A percentile compares a stretch with the other conserved stretches of the same genome.
These are phyloP conservation scores for Lithophane semibrunnea DNA, from an alignment of 2,888 invertebrate species.

Conservation along the genomic window DNA sequence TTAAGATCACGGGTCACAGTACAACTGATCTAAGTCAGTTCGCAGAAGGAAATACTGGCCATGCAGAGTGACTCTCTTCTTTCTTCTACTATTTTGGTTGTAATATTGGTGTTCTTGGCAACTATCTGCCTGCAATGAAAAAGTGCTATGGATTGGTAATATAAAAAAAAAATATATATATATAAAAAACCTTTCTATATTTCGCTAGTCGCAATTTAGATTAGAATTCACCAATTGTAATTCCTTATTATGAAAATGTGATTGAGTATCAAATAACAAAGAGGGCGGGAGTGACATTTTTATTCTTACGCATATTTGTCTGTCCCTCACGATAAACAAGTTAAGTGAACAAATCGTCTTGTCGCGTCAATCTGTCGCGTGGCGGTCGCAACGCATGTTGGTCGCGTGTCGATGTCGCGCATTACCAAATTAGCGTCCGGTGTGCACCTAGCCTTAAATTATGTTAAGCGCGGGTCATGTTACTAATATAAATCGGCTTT, in stretches of 20 bases:
- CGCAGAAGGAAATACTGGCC: not conserved
- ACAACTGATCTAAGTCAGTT: not conserved
- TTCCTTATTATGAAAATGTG: conserved; percentile 64
- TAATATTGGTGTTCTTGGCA: not conserved
- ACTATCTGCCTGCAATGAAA: not conserved
- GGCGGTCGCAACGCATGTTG: conserved; percentile 79
- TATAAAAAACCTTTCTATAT: no score
- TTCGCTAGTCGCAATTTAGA: not conserved
- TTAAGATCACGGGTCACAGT: no score
- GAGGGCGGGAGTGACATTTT: conserved; percentile 74
- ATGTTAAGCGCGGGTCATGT: conserved; percentile 77
- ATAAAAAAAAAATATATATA: no score
- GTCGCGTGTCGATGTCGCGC: conserved; percentile 81
- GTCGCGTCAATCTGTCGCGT: conserved; percentile 84
- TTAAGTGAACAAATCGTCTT: conserved; percentile 87
- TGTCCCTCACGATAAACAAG: conserved; percentile 82
- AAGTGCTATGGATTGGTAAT: not conserved
- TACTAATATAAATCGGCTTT: conserved; percentile 72
- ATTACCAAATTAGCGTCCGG: conserved; percentile 88
- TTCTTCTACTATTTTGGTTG: not conserved
- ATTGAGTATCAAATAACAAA: conserved; percentile 75
- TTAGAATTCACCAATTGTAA: conserved; percentile 45
- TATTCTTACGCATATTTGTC: conserved; percentile 79
- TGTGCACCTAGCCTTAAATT: conserved; percentile 84
- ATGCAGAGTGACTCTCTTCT: not conserved